Base-by-base conservation (phyloP, 1,140 invertebrate species). In the Sitophilus oryzae region DNA sequence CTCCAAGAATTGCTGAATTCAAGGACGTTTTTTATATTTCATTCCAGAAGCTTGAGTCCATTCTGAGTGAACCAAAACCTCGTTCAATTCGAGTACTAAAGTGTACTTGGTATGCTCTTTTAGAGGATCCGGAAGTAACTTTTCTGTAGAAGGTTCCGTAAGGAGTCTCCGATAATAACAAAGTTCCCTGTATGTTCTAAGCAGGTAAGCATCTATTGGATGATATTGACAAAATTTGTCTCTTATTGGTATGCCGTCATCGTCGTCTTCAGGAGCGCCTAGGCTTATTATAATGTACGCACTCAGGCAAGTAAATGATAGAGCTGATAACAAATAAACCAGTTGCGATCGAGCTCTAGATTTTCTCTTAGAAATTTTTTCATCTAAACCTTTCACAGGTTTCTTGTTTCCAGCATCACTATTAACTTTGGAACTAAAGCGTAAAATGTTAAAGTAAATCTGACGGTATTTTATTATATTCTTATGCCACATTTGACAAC, bases 31-130 rank as follows among this genome's bases (percentile, higher is more conserved):
- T 11, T 30, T 30, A 11, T 30, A 30, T 11, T 30, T 30, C 25
- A 5, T 6, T 30, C 25, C 25, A 6, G 25, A 30, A 11, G 5
- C 5, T 6, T 11, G 25, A 6, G 25, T 30, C 25, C 25, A 30
- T 30, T 98, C 95, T 1, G 96, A 95, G 75, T 97, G 91, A 2
- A 99, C 89, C 1, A 99, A 75, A 5, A 99, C 83, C 69, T 95
- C 95, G 37, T 88, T 97, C 73, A 98, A 80, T 78, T 99, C 96
- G 44, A 99, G 68, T 11, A 98, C 87, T 8, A 99, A 74, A 2
- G 96, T 99, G 67, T 98, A 99, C 1, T 90, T 91, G 8, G 96
- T 96, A 72, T 98, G 96, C 57, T 85, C 81, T 60, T 85, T 82
- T 2, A 98, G 69, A 16, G 93, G 90, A 74, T 98, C 95, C 16